Base-by-base conservation (phyloP, 2,113 vertebrate genomes). In the Astatotilapia flaviijosephi region DNA sequence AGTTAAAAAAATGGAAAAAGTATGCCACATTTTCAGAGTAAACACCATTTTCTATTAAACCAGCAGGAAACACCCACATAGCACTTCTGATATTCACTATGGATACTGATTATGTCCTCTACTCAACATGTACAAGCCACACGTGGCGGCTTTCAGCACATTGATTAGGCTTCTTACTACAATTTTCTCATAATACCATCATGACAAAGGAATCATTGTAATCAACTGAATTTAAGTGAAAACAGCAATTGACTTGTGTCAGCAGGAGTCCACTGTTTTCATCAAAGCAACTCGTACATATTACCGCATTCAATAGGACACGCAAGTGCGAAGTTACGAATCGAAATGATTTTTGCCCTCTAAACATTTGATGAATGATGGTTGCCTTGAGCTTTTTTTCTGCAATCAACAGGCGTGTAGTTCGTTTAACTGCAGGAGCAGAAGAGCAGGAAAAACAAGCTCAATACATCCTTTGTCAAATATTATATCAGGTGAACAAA, bases 151-250 rank as follows among this genome's bases (percentile, higher is more conserved):
- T 85, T 56, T 82, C 26, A 87, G 80, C 47, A 33, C 79, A 88
- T 87, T 81, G 90, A 90, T 90, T 77, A 70, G 37, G 33, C 11
- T 19, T 45, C 58, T 23, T 65, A 40, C 49, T 19, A 53, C 40
- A 89, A 55, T 85, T 91, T 88, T 60, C 65, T 88, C 28, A 82
- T 80, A 80, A 88, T 93, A 80, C 82, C 86, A 70, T 83, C 17
- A 82, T n/a, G 21, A 81, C 79, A 84, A 47, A 35, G 28, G 9
- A 54, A 26, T 62, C 8, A 5, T 14, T 12, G 6, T 33, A 83
- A 85, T 84, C 86, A 80, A 88, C 33, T 87, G 26, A 79, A 82
- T 81, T 84, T 80, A 70, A 88, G 82, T 56, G 49, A 87, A 87
- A 91, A 89, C 55, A 70, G 60, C 75, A 80, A 82, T 35, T 79